Percentiles rank a stretch among this genome's conserved stretches.
These are phyloP conservation scores for Phrynosoma platyrhinos DNA, from an alignment of 2,113 vertebrate genomes.

Conservation along the genomic window DNA sequence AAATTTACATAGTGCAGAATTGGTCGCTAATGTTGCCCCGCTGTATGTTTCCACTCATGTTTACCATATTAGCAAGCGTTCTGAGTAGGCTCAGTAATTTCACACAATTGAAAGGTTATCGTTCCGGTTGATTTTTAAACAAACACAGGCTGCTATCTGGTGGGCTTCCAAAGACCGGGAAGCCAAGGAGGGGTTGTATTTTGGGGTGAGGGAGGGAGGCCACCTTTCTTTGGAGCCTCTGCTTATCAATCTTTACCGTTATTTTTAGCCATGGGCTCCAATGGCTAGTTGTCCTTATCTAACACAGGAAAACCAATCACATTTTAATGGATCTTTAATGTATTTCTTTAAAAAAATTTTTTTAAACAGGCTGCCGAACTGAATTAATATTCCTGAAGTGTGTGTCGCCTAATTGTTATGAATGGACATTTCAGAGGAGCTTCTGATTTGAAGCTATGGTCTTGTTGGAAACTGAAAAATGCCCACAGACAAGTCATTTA, in stretches of 20 bases:
- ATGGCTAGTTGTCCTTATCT: neutral
- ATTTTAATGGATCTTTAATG: neutral
- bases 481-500: too few relatives aligned
- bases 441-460: neutral
- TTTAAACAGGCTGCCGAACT: neutral
- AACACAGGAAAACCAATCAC: neutral
- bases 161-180: neutral
- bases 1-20: slow-evolving; percentile 81
- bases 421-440: neutral
- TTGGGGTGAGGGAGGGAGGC: neutral
- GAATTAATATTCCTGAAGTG: slow-evolving; percentile 2
- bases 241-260: neutral
- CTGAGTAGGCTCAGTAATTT: slow-evolving; percentile 5
- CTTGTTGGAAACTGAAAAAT: neutral
- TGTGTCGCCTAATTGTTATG: neutral
- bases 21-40: slow-evolving; percentile 69
- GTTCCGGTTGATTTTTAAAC: slow-evolving; percentile 3
- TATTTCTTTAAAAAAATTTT: neutral
- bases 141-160: neutral
- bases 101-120: slow-evolving; percentile 11
- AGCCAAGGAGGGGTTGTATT: too few relatives aligned
- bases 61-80: slow-evolving; percentile 39
- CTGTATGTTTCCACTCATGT: slow-evolving; percentile 76
- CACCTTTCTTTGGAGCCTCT: neutral
- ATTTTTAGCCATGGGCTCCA: neutral